Base-by-base conservation (phyloP, 1,140 invertebrate genomes). In the Lucilia sericata region DNA sequence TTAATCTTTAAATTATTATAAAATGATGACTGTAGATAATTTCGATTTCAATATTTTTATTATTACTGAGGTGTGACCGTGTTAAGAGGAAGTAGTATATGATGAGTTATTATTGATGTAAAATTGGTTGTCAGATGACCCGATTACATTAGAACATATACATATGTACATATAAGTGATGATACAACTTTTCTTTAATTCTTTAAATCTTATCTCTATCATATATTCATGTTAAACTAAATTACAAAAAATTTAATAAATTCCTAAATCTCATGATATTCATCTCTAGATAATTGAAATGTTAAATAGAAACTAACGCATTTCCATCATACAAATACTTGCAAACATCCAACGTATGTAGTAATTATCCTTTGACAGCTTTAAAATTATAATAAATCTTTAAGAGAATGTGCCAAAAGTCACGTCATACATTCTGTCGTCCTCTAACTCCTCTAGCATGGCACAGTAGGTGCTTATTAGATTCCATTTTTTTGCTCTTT, bases 301-400 rank as follows among this genome's bases (percentile, higher is more conserved):
- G 65, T 70, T 70, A 70, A 70, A 21, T 21, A 25, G 10, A 70
- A 70, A 21, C 65, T 70, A 70, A 70, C 65, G 65, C 65, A 70
- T 12, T 25, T 25, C 65, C 19, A 70, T 70, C 65, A 70, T 25
- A 21, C 21, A 12, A 21, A 21, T 10, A n/a, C 14, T 60, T 7
- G 55, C n/a, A 60, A 60, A 60, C 55, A 60, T 17, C 14, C 55
- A 7, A 21, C 65, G 65, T 19, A 70, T 70, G 19, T 70, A 21
- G 65, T 70, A 70, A 70, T 70, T 70, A 70, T 70, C 65, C 65
- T 70, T 70, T 70, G 65, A 70, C 65, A 70, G 65, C n/a, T 25
- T 70, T 70, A 70, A 70, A 70, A 70, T 21, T 21, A 70, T 25
- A 70, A 25, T 70, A 70, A 70, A 70, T 70, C 65, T 21, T 70